Percentiles rank a stretch among this genome's conserved stretches.
Evolutionary conservation across 2,113 vertebrate genomes (phyloP).

Genomic region (Hyla sarda): DNA sequence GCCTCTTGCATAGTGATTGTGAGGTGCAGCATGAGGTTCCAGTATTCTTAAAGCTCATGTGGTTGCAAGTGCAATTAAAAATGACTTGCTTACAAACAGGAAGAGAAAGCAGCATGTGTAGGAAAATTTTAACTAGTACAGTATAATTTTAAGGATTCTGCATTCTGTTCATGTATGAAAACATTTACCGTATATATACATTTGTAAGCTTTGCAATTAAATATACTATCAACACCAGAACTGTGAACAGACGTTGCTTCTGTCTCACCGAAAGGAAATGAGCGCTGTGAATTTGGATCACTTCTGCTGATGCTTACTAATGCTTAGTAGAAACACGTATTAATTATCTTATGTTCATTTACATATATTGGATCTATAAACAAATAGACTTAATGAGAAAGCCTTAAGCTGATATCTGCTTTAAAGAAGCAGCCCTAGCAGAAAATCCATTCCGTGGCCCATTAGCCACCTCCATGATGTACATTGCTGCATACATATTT

Average conservation of each 20-base stretch:
- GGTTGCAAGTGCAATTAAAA: constrained; percentile 33
- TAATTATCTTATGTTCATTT: constrained; percentile 1
- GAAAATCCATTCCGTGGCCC: too few species aligned
- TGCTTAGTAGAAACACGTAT: not conserved
- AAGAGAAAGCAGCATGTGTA: constrained; percentile 19
- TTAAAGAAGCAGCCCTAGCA: not conserved
- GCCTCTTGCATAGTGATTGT: constrained; percentile 26
- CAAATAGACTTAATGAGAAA: not conserved
- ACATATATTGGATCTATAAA: not conserved
- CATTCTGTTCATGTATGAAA: constrained; percentile 22
- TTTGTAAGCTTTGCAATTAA: constrained; percentile 21
- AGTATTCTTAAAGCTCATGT: constrained; percentile 1
- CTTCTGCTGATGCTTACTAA: not conserved
- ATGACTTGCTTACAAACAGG: constrained; percentile 22
- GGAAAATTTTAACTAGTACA: constrained; percentile 17
- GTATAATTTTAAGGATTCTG: constrained; percentile 24
- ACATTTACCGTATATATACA: constrained; percentile 22
- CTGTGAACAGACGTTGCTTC: not conserved
- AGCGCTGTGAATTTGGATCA: not conserved
- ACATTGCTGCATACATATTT: too few species aligned
- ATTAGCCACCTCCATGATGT: too few species aligned
- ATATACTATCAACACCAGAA: constrained; percentile 1
- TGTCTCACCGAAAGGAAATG: constrained; percentile 5
- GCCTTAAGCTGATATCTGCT: not conserved
- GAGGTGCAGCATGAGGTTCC: constrained; percentile 13